Evolutionary conservation across 2,888 invertebrate genomes (phyloP).

Genomic region (Hermodice carunculata): DNA sequence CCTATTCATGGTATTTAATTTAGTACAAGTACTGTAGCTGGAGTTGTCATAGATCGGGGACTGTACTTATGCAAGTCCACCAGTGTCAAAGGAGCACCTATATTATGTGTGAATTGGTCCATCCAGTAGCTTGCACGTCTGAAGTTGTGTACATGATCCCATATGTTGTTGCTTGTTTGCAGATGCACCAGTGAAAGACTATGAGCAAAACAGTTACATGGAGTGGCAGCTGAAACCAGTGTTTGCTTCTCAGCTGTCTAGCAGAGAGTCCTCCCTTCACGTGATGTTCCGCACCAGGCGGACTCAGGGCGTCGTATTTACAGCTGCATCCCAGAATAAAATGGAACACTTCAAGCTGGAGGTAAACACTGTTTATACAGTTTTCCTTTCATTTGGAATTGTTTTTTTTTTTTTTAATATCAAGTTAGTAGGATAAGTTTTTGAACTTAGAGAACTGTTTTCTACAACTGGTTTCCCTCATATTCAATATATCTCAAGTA

Average conservation of each 20-base stretch:
- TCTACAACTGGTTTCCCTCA: no score
- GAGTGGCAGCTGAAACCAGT: conserved; percentile 85
- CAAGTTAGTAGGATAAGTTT: neutral
- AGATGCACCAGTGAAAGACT: conserved; percentile 74
- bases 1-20: no score
- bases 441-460: neutral
- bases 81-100: no score
- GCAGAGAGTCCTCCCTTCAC: conserved; percentile 79
- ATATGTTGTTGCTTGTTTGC: conserved; percentile 22
- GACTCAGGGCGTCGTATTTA: conserved; percentile 91
- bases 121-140: no score
- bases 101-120: no score
- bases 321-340: conserved; percentile 71
- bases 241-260: conserved; percentile 43
- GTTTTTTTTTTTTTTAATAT: neutral
- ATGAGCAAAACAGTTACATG: conserved; percentile 93
- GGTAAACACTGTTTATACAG: no score
- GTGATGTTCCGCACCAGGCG: conserved; percentile 94
- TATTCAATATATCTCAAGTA: no score
- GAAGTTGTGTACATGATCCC: no score
- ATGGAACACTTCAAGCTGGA: conserved; percentile 87
- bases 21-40: no score
- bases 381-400: conserved; percentile 4
- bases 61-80: no score
- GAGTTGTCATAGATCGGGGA: no score